Evolutionary conservation across 2,888 invertebrate genomes (phyloP).

Genomic region (Fragum sueziense): DNA sequence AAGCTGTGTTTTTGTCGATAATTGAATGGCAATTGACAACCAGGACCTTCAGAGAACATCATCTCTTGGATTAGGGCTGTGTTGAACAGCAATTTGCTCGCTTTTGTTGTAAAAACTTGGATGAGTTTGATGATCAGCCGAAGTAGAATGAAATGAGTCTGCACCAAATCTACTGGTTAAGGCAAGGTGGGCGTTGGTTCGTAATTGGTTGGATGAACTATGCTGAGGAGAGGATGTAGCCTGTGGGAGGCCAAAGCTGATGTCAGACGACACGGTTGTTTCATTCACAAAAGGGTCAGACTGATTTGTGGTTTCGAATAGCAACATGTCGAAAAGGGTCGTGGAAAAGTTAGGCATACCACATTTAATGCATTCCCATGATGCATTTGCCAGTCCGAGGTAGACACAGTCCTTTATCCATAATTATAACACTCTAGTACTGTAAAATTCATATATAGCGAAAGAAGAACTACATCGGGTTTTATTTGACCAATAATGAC

Average conservation of each 20-base stretch:
- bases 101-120: constrained; percentile 12
- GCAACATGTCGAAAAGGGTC: constrained; percentile 21
- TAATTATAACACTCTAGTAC: too few species aligned
- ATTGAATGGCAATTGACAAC: constrained; percentile 27
- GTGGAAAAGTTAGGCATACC: constrained; percentile 39
- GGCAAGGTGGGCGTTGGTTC: too few species aligned
- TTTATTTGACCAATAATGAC: too few species aligned
- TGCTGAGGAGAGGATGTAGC: constrained; percentile 20
- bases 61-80: not conserved
- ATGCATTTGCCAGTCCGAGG: constrained; percentile 9
- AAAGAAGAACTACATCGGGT: too few species aligned
- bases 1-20: not conserved
- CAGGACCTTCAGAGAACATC: constrained; percentile 21
- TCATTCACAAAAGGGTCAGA: not conserved
- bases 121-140: not conserved
- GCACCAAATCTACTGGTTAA: too few species aligned
- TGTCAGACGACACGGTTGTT: not conserved
- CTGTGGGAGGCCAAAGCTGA: constrained; percentile 13
- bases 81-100: not conserved
- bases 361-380: constrained; percentile 32
- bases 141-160: too few species aligned
- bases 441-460: too few species aligned
- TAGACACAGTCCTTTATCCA: constrained; percentile 30
- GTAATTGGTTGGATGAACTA: too few species aligned
- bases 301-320: constrained; percentile 22